phyloP scores from a whole-genome alignment of 2,888 invertebrate species.

The Chironomus tentans region DNA sequence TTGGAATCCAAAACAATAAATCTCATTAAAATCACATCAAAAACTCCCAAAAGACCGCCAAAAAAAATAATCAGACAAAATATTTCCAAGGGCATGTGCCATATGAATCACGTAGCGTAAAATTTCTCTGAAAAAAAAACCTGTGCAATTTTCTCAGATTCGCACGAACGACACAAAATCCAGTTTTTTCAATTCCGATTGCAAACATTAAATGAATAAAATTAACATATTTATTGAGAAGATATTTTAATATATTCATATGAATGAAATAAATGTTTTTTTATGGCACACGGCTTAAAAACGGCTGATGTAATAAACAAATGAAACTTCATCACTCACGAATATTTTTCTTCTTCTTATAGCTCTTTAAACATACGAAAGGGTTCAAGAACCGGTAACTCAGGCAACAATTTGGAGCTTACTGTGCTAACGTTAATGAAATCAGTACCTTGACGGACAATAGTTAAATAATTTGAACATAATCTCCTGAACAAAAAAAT shows the following conservation, averaged over 20 bases:
- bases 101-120: too few species aligned
- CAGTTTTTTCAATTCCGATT: neutral
- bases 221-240: neutral
- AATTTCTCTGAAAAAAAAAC: too few species aligned
- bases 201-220: neutral
- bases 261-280: neutral
- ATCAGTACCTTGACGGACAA: constrained; percentile 39
- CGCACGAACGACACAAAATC: neutral
- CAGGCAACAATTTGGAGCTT: constrained; percentile 40
- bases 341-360: too few species aligned
- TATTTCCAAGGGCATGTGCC: too few species aligned
- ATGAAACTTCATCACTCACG: neutral
- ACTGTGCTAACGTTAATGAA: constrained; percentile 40
- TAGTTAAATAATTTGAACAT: neutral
- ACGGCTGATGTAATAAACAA: constrained; percentile 18
- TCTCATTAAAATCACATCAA: too few species aligned
- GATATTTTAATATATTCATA: neutral
- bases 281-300: neutral
- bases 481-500: constrained; percentile 3
- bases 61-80: too few species aligned
- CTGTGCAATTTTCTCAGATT: too few species aligned
- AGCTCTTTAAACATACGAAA: constrained; percentile 30
- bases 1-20: too few species aligned
- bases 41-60: too few species aligned
- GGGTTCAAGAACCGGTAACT: constrained; percentile 41